Evolutionary conservation across 1,140 invertebrate genomes (phyloP).

Genomic region (Caenorhabditis tropicalis): DNA sequence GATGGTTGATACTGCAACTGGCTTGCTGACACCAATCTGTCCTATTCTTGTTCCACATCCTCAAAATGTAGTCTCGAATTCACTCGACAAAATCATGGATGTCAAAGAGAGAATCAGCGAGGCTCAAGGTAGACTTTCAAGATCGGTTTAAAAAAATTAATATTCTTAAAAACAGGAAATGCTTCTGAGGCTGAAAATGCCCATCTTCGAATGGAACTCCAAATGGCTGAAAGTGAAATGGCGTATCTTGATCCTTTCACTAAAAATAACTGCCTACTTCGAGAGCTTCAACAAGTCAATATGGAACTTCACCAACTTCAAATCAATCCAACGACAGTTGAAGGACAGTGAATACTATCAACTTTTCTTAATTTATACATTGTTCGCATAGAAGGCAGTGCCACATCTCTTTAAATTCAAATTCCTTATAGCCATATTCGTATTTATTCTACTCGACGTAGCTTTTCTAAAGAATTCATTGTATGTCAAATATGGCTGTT

Average conservation of each 20-base stretch:
- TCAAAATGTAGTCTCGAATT: conserved; percentile 63
- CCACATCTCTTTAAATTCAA: background rate
- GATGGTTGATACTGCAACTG: conserved; percentile 6
- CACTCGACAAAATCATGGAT: conserved; percentile 64
- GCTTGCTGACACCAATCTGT: background rate
- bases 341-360: background rate
- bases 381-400: background rate
- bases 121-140: conserved; percentile 47
- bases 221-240: conserved; percentile 51
- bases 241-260: conserved; percentile 46
- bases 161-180: background rate
- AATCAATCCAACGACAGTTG: background rate
- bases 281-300: conserved; percentile 39
- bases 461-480: background rate
- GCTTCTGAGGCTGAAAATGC: conserved; percentile 17
- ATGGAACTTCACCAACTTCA: conserved; percentile 28
- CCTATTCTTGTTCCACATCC: conserved; percentile 46
- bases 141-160: background rate
- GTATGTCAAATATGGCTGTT: background rate
- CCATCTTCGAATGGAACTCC: conserved; percentile 45
- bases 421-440: background rate
- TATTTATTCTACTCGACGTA: background rate
- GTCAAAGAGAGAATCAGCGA: conserved; percentile 67
- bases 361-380: background rate
- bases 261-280: conserved; percentile 43